phyloP scores from a whole-genome alignment of 2,797 vertebrate genomes.

The Zalophus californianus region DNA sequence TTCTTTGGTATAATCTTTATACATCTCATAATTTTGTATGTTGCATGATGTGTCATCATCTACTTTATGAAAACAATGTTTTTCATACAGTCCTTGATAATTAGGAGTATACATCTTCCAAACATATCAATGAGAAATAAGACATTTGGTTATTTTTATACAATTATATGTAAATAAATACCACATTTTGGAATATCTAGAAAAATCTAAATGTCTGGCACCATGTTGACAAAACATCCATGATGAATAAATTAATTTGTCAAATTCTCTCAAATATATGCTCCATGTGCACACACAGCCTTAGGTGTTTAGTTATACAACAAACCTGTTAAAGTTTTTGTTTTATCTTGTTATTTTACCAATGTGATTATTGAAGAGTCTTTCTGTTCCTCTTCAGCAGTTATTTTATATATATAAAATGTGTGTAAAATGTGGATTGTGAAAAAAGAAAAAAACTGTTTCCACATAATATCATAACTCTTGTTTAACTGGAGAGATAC shows the following conservation, averaged over 20 bases:
- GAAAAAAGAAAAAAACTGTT: not conserved
- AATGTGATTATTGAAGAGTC: not conserved
- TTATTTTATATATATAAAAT: not conserved
- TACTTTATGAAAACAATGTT: not conserved
- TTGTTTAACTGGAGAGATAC: not conserved
- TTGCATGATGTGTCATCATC: not conserved
- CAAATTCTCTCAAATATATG: not conserved
- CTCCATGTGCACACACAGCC: not conserved
- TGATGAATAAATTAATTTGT: constrained; percentile 10
- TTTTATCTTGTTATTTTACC: not conserved
- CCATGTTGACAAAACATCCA: not conserved
- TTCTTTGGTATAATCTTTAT: constrained; percentile 61
- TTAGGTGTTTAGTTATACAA: not conserved
- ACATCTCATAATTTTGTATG: constrained; percentile 69
- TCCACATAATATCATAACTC: not conserved
- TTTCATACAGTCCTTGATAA: not conserved
- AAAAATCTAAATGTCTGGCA: not conserved
- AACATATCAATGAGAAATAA: not conserved
- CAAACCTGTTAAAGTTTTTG: not conserved
- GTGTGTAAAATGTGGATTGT: not conserved
- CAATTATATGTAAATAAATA: not conserved
- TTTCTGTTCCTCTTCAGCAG: not conserved
- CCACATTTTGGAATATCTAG: not conserved
- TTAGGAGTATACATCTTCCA: not conserved
- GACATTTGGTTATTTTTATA: not conserved